Evolutionary conservation across 2,113 vertebrate genomes (phyloP), one percentile per base, ranked within the genome.

Genomic region (Lamprologus sp.): DNA sequence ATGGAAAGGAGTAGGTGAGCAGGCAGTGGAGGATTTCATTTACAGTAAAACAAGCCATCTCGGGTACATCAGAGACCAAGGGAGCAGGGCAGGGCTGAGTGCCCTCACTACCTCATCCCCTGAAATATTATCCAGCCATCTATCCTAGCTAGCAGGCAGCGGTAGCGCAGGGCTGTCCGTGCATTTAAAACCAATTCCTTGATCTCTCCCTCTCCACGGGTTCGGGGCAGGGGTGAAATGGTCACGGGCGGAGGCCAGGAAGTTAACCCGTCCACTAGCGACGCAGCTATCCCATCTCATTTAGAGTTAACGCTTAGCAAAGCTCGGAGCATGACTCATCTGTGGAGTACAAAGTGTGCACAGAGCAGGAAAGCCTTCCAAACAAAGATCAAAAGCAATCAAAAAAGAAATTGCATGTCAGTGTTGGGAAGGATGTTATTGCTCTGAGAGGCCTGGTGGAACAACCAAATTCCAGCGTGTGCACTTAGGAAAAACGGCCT

Each of bases 21-120:
- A 93, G 93, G 91, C 92, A 93, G 92, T 60, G 86, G 85, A 94
- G 90, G 92, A 94, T 95, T 96, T 96, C 92, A 90, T 92, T 96
- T 96, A 94, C 95, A 94, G 93, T 95, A 96, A 96, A 95, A 96
- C 92, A 94, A 94, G 92, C 94, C 91, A 86, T 93, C 91, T 91
- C 77, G 87, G 88, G 91, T 91, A 84, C 88, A 92, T 92, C 90
- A 88, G 91, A 95, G 92, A 93, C 91, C 89, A 88, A 91, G 92
- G 93, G 87, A 87, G 91, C 86, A 91, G 93, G 92, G 94, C 90
- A 93, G 92, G 89, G 91, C 93, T 92, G 90, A 92, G 91, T 90
- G 86, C 92, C 89, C 88, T 92, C 92, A 87, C 92, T 89, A 85
- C 88, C 92, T 91, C 92, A 92, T 88, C 89, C 87, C 84, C 56